Conservation (phyloP, 1,140 invertebrate genomes). For the Lepidostoma basale region DNA sequence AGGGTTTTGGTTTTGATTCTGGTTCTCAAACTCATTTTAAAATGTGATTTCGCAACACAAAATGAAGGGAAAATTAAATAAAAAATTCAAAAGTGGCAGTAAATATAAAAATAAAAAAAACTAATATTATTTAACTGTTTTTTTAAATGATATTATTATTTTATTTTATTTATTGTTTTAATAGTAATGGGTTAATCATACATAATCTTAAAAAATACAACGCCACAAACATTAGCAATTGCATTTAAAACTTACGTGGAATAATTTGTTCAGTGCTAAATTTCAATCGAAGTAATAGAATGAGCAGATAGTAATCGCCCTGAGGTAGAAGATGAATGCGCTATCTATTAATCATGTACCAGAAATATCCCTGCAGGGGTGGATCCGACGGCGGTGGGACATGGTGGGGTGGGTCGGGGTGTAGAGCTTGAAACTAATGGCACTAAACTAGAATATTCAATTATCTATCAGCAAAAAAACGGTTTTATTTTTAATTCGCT, state of each 20-base stretch:
- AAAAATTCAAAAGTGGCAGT: no score
- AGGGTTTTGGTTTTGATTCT: no score
- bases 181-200: no score
- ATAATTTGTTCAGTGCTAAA: slow-evolving; percentile 4
- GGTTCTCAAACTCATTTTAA: no score
- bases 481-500: not conserved
- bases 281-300: slow-evolving; percentile 20
- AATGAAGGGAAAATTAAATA: no score
- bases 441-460: slow-evolving; percentile 7
- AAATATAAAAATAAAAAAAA: no score
- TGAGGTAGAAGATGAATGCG: slow-evolving; percentile 18
- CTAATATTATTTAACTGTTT: no score
- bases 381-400: not conserved
- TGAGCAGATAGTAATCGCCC: slow-evolving; percentile 16
- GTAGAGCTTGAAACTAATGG: not conserved
- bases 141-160: no score
- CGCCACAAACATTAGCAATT: no score
- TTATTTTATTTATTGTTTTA: no score
- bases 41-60: no score
- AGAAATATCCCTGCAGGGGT: not conserved
- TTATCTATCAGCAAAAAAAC: not conserved
- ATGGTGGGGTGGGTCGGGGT: not conserved
- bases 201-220: no score
- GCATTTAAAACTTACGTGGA: not conserved
- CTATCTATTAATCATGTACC: slow-evolving; percentile 28